Evolutionary conservation across 2,888 invertebrate genomes (phyloP), one percentile per base, ranked within the genome.

Genomic region (Malacosoma neustria): DNA sequence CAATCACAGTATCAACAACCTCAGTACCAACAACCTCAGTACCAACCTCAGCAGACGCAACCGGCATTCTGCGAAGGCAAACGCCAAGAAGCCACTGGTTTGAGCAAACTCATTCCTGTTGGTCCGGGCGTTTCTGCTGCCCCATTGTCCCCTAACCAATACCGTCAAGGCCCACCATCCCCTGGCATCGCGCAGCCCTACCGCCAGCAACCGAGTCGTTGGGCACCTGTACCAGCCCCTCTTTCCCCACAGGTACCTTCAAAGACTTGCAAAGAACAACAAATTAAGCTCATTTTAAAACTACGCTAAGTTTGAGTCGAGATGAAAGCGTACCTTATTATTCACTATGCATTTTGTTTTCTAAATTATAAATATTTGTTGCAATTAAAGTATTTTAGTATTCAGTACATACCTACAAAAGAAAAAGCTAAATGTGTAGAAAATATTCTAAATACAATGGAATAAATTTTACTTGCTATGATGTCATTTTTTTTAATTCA

Each of bases 221-320:
- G 86, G 86, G 82, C 80, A 46, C 84, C 85, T 30, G 86, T 85
- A 44, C 74, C 77, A 50, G 76, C 80, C 48, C 82, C 82, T 48
- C 68, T 70, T 53, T 84, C 85, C 54, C 84, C 84, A 44, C 84
- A 85, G 84, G 85, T 84, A 84, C 49, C 56, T 39, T 43, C 53
- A 61, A 7, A 22, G 22, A 7, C 22, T 22, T 22, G 22, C 22
- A 22, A 22, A 9, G 22, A 22, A 22, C 22, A 9, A 22, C 22
- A 9, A 4, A 5, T 22, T 9, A 22, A 22, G 22, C 22, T 22
- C 22, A 22, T 22, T 22, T 22, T 22, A 22, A 9, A 22, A 22
- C 22, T 22, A 5, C 22, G 22, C 9, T 22, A 5, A 9, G 9
- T 22, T 22, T 22, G 22, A 22, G 9, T 22, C 22, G 22, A 22